These are phyloP conservation scores for Enteromius unitaeniatus DNA, from an alignment of 2,797 vertebrate genomes.

Conservation along the genomic window DNA sequence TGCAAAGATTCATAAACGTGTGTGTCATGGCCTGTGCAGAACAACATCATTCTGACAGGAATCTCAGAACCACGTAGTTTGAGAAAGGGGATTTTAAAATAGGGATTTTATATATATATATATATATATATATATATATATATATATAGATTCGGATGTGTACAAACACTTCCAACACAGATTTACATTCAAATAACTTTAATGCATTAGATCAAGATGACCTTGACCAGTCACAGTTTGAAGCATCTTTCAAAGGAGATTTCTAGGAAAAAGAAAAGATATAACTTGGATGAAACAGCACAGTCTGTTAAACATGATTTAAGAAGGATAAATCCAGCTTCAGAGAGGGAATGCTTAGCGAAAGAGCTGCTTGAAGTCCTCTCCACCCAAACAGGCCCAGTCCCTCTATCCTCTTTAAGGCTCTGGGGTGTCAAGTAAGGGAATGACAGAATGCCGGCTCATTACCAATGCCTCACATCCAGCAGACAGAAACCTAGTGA, in stretches of 20 bases:
- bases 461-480: constrained; percentile 26
- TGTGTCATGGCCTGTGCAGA: no score
- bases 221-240: neutral
- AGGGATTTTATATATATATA: no score
- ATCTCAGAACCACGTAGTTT: no score
- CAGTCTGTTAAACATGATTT: neutral
- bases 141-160: no score
- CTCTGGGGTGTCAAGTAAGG: constrained; percentile 6
- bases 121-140: no score
- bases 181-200: neutral
- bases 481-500: constrained; percentile 26
- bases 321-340: neutral
- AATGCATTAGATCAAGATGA: neutral
- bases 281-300: neutral
- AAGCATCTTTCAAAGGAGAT: neutral
- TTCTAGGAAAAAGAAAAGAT: neutral
- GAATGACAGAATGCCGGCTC: constrained; percentile 34
- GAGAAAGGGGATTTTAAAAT: no score
- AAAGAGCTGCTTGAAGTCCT: constrained; percentile 10
- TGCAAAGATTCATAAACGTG: no score
- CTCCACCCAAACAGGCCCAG: neutral
- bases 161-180: no score
- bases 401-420: neutral
- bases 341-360: neutral
- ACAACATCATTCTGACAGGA: no score